Percentiles rank a stretch among this genome's conserved stretches.
Evolutionary conservation across 1,140 invertebrate genomes (phyloP).

Genomic region (Pseudachorutes palmiensis): DNA sequence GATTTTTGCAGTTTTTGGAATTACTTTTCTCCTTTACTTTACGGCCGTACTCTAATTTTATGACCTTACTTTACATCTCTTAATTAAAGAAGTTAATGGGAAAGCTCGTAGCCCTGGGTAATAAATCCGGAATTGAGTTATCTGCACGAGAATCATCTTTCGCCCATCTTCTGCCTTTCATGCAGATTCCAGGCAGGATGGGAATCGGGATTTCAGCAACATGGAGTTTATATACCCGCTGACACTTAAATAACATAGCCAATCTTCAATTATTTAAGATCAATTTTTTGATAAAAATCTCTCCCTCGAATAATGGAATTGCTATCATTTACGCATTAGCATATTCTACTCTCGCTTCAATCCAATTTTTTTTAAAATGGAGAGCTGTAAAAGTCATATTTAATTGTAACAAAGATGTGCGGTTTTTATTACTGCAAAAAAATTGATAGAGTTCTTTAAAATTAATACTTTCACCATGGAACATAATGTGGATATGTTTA

Average conservation of each 20-base stretch:
- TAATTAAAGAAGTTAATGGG: constrained; percentile 12
- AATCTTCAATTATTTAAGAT: neutral
- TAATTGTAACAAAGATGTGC: too few species aligned
- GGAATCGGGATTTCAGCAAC: too few species aligned
- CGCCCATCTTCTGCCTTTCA: neutral
- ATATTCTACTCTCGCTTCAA: too few species aligned
- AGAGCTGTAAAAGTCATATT: too few species aligned
- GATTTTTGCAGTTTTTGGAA: constrained; percentile 8
- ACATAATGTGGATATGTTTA: too few species aligned
- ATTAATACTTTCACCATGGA: too few species aligned
- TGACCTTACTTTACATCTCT: constrained; percentile 11
- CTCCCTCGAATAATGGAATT: neutral
- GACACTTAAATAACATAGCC: too few species aligned
- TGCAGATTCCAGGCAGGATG: neutral
- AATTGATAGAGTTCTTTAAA: too few species aligned
- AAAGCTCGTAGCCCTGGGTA: neutral
- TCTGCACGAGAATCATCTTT: neutral
- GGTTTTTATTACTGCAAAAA: too few species aligned
- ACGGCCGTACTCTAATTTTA: constrained; percentile 8
- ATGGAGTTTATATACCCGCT: too few species aligned
- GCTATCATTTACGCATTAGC: neutral
- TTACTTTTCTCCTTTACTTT: neutral
- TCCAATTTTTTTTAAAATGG: too few species aligned
- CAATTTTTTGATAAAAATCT: neutral
- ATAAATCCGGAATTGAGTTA: constrained; percentile 5